These are phyloP conservation scores for silkworm (Bombyx mori) DNA, from an alignment of 1,140 invertebrate species.

Conservation along the genomic window DNA sequence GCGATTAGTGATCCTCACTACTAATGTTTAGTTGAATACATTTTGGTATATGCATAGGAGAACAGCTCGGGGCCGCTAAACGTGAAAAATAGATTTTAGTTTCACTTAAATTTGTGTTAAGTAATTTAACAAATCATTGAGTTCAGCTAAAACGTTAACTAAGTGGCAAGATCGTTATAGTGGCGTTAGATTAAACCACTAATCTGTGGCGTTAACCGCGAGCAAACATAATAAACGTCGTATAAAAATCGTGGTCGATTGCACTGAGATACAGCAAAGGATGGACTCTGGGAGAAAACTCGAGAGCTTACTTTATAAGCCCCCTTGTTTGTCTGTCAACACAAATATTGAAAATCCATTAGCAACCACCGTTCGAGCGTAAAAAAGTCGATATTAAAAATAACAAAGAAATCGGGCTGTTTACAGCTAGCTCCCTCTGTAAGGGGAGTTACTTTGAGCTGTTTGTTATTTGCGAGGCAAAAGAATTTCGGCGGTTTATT, in stretches of 20 bases:
- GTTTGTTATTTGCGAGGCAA: constrained; percentile 23
- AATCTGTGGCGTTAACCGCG: constrained; percentile 14
- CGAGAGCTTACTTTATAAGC: constrained; percentile 25
- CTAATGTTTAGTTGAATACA: no score
- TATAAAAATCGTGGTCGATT: constrained; percentile 15
- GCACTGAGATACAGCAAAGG: constrained; percentile 15
- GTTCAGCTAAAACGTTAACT: no score
- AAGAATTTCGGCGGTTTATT: constrained; percentile 19
- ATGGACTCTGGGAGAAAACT: constrained; percentile 21
- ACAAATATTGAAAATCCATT: constrained; percentile 63
- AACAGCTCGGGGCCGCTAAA: no score
- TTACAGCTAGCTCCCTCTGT: constrained; percentile 22
- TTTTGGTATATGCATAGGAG: no score
- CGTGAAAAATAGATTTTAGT: no score
- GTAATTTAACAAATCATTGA: no score
- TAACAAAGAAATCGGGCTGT: constrained; percentile 38
- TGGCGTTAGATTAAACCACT: constrained; percentile 9
- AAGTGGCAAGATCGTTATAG: neutral
- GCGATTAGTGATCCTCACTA: no score
- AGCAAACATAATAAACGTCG: constrained; percentile 18
- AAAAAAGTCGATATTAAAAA: constrained; percentile 54
- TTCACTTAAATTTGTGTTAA: no score
- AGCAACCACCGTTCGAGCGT: constrained; percentile 37
- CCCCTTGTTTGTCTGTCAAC: constrained; percentile 53
- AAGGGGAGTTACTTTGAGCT: constrained; percentile 28